Evolutionary conservation across 2,888 invertebrate genomes (phyloP).

Genomic region (Chaetogeoica ovagalla): DNA sequence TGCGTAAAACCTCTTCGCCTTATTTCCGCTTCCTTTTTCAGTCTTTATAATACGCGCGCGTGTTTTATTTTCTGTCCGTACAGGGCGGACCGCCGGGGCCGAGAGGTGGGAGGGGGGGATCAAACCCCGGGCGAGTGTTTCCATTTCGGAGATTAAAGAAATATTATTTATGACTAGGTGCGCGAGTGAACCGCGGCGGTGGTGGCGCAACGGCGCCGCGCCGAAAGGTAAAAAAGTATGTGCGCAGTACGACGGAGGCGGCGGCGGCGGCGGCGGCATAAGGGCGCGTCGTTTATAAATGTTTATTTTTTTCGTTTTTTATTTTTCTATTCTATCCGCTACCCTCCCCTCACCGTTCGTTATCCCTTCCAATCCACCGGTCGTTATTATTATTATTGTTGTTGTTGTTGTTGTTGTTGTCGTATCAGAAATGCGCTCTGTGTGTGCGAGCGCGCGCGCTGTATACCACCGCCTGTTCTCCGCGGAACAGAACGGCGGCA

Average conservation of each 20-base stretch:
- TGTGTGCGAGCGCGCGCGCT: not conserved
- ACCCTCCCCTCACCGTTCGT: constrained; percentile 23
- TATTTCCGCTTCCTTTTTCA: too few relatives aligned
- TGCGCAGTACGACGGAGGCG: constrained; percentile 10
- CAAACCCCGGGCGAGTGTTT: constrained; percentile 48
- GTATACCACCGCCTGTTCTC: too few relatives aligned
- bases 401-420: constrained; percentile 51
- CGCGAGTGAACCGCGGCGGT: constrained; percentile 13
- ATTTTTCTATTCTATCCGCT: not conserved
- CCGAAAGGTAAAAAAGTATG: constrained; percentile 42
- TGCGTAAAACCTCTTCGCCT: too few relatives aligned
- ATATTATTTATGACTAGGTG: constrained; percentile 52
- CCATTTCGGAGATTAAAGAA: constrained; percentile 53
- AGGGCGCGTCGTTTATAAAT: constrained; percentile 42
- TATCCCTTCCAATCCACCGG: too few relatives aligned
- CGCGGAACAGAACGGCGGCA: not conserved
- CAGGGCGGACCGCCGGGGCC: too few relatives aligned
- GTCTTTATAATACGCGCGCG: too few relatives aligned
- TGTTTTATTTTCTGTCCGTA: not conserved
- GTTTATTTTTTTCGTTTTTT: constrained; percentile 18
- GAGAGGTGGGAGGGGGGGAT: not conserved
- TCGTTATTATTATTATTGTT: too few relatives aligned
- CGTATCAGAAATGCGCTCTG: constrained; percentile 46
- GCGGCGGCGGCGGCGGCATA: not conserved
- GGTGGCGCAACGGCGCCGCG: not conserved